Percentiles rank a stretch among this genome's conserved stretches.
Conservation (phyloP, 2,113 vertebrate species). For the Zosterops lateralis region DNA sequence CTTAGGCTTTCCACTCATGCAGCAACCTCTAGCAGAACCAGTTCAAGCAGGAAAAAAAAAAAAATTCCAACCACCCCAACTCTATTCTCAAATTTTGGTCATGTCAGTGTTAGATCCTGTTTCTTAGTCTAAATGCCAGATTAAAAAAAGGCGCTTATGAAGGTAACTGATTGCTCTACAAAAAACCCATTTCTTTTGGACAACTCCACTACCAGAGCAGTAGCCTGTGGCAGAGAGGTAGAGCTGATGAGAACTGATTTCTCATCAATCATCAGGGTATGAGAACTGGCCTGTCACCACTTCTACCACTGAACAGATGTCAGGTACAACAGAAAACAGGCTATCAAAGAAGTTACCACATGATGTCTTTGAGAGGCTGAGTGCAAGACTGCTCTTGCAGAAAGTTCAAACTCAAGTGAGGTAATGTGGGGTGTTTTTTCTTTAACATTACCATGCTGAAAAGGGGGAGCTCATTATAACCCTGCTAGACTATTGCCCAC, state of each 20-base stretch:
- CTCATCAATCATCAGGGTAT: neutral
- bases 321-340: neutral
- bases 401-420: neutral
- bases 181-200: neutral
- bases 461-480: neutral
- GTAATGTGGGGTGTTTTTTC: neutral
- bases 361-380: neutral
- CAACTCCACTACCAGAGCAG: neutral
- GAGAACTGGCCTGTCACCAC: neutral
- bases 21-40: neutral
- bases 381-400: neutral
- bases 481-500: neutral
- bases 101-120: neutral
- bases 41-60: neutral
- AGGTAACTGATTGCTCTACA: neutral
- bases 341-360: neutral
- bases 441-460: neutral
- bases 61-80: rapidly evolving
- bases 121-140: neutral
- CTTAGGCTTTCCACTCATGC: neutral
- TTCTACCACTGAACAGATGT: neutral
- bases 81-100: neutral
- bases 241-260: neutral
- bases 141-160: neutral
- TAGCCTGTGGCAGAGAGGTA: neutral